phyloP scores from a whole-genome alignment of 1,140 invertebrate species.

The Drosophila fuyamai region DNA sequence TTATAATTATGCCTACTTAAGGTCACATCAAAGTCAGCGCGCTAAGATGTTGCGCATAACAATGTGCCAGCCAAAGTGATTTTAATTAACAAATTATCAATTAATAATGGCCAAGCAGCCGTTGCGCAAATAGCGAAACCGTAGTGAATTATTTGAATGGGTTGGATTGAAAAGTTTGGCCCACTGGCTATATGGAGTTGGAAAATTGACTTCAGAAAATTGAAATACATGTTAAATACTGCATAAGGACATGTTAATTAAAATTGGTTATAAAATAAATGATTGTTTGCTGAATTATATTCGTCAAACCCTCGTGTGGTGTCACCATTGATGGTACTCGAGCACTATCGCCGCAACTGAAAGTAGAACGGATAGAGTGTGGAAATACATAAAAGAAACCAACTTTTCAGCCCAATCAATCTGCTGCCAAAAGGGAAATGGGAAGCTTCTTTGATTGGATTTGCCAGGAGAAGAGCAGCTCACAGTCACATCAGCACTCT shows the following conservation, averaged over 20 bases:
- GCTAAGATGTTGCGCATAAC: constrained; percentile 23
- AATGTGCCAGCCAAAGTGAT: constrained; percentile 40
- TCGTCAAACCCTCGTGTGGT: not conserved
- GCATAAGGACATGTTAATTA: too few relatives aligned
- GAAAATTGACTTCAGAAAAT: too few relatives aligned
- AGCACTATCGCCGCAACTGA: not conserved
- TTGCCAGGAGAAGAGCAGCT: constrained; percentile 30
- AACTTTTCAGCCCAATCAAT: constrained; percentile 26
- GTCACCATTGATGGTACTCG: not conserved
- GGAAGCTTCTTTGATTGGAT: constrained; percentile 42
- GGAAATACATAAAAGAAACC: constrained; percentile 1
- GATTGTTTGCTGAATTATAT: not conserved
- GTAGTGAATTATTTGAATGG: constrained; percentile 10
- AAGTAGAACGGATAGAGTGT: not conserved
- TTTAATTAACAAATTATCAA: constrained; percentile 76
- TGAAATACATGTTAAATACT: too few relatives aligned
- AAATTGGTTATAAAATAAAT: too few relatives aligned
- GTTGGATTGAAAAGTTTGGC: constrained; percentile 6
- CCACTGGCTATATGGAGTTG: not conserved
- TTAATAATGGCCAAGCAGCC: constrained; percentile 40
- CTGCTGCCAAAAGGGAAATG: constrained; percentile 9
- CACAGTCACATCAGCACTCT: constrained; percentile 48
- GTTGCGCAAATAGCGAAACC: constrained; percentile 23
- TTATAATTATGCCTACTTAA: constrained; percentile 66
- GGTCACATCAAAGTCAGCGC: constrained; percentile 69